These are phyloP conservation scores for Carpatolechia fugitivella DNA, from an alignment of 2,888 invertebrate genomes.

Conservation along the genomic window DNA sequence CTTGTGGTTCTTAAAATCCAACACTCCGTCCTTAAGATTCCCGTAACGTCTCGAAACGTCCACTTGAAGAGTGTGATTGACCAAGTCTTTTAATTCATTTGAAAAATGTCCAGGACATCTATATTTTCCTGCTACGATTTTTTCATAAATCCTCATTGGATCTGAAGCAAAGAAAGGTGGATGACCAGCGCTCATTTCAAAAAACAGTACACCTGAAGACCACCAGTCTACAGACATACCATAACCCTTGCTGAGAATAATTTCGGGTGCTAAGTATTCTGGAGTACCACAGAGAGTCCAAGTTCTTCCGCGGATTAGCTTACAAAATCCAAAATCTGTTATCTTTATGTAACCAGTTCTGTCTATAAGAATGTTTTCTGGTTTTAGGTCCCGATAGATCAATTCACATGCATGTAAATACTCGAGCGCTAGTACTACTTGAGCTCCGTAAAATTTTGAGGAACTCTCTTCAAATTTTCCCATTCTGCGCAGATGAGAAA, in stretches of 20 bases:
- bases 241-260: conserved; percentile 94
- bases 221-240: conserved; percentile 97
- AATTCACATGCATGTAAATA: conserved; percentile 93
- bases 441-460: conserved; percentile 93
- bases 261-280: conserved; percentile 97
- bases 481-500: conserved; percentile 83
- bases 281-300: conserved; percentile 98
- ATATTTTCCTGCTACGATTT: conserved; percentile 94
- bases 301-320: conserved; percentile 86
- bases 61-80: conserved; percentile 86
- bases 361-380: conserved; percentile 94
- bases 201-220: conserved; percentile 93
- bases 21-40: conserved; percentile 91
- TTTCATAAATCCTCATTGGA: conserved; percentile 96
- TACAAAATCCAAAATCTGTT: conserved; percentile 97
- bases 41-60: conserved; percentile 84
- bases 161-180: conserved; percentile 97
- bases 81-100: conserved; percentile 87
- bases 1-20: conserved; percentile 94
- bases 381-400: conserved; percentile 94
- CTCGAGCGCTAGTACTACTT: conserved; percentile 93
- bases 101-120: conserved; percentile 90
- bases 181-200: conserved; percentile 94
- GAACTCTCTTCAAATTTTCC: conserved; percentile 86
- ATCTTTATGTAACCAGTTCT: conserved; percentile 88